These are phyloP conservation scores for Ameiurus melas DNA, from an alignment of 2,113 vertebrate species.

Conservation along the genomic window DNA sequence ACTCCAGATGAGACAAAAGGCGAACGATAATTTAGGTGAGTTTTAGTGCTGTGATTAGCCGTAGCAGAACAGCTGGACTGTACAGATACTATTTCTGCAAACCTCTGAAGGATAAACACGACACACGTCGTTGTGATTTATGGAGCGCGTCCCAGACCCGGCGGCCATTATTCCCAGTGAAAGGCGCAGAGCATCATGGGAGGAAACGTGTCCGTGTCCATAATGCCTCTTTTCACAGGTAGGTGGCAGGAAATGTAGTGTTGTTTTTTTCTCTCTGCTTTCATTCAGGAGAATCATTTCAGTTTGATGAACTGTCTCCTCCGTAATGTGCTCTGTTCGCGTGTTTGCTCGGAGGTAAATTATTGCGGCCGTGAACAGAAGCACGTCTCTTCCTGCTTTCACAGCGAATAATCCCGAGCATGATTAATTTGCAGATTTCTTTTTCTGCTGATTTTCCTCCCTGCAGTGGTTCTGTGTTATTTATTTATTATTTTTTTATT, in stretches of 20 bases:
- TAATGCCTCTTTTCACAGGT: conserved; percentile 63
- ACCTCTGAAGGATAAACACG: conserved; percentile 69
- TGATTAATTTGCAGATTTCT: conserved; percentile 70
- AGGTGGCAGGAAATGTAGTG: conserved; percentile 32
- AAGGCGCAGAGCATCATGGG: conserved; percentile 55
- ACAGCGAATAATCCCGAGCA: conserved; percentile 58
- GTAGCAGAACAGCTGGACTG: conserved; percentile 66
- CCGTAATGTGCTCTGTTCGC: conserved; percentile 46
- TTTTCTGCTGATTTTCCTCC: conserved; percentile 46
- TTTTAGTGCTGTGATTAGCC: conserved; percentile 65
- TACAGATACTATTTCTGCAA: conserved; percentile 72
- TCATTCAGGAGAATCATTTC: conserved; percentile 4
- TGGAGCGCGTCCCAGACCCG: conserved; percentile 63
- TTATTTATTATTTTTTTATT: conserved; percentile 28
- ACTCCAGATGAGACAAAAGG: conserved; percentile 65
- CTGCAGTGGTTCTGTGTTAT: conserved; percentile 23
- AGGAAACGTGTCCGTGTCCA: conserved; percentile 56
- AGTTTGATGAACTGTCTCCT: conserved; percentile 50
- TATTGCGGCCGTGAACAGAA: conserved; percentile 40
- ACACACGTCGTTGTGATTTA: conserved; percentile 69
- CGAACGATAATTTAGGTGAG: conserved; percentile 59
- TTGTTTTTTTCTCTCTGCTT: conserved; percentile 55
- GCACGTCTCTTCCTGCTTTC: conserved; percentile 60
- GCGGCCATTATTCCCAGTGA: conserved; percentile 65
- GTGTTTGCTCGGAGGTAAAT: conserved; percentile 48